phyloP scores from a whole-genome alignment of 1,140 invertebrate genomes.

The Ceratosolen solmsi region DNA sequence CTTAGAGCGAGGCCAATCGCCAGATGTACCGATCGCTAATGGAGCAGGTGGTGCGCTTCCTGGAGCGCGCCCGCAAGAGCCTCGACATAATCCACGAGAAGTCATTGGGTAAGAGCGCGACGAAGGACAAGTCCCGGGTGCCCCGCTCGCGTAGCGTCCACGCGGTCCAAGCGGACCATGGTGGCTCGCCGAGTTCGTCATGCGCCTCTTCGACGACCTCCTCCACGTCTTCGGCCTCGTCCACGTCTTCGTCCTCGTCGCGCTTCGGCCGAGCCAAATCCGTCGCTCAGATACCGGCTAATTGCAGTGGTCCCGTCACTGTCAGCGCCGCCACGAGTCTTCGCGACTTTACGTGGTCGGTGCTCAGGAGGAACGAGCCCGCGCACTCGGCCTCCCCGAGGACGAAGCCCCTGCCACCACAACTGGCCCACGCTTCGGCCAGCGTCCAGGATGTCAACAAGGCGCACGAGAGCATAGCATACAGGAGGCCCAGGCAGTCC shows the following conservation, averaged over 20 bases:
- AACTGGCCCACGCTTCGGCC: not conserved
- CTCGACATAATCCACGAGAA: conserved; percentile 74
- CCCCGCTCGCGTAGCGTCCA: conserved; percentile 69
- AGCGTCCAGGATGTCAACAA: conserved; percentile 57
- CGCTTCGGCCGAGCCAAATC: conserved; percentile 69
- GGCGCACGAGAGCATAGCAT: conserved; percentile 57
- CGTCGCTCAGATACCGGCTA: conserved; percentile 67
- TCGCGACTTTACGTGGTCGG: conserved; percentile 69
- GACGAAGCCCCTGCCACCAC: conserved; percentile 36
- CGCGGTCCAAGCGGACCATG: conserved; percentile 59
- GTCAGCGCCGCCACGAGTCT: conserved; percentile 20
- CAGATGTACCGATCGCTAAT: conserved; percentile 86
- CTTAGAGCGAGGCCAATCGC: conserved; percentile 82
- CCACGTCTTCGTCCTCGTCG: conserved; percentile 54
- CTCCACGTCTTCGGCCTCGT: conserved; percentile 53
- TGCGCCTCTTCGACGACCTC: conserved; percentile 52
- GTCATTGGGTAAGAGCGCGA: conserved; percentile 44
- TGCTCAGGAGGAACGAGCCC: conserved; percentile 66
- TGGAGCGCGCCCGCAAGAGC: conserved; percentile 81
- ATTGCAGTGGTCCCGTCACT: conserved; percentile 1
- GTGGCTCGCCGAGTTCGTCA: conserved; percentile 52
- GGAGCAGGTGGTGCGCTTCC: conserved; percentile 83
- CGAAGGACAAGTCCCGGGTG: conserved; percentile 28
- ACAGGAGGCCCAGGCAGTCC: conserved; percentile 60
- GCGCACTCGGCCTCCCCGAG: conserved; percentile 58